These are phyloP conservation scores for Notechis scutatus DNA, from an alignment of 2,113 vertebrate genomes.

Conservation along the genomic window DNA sequence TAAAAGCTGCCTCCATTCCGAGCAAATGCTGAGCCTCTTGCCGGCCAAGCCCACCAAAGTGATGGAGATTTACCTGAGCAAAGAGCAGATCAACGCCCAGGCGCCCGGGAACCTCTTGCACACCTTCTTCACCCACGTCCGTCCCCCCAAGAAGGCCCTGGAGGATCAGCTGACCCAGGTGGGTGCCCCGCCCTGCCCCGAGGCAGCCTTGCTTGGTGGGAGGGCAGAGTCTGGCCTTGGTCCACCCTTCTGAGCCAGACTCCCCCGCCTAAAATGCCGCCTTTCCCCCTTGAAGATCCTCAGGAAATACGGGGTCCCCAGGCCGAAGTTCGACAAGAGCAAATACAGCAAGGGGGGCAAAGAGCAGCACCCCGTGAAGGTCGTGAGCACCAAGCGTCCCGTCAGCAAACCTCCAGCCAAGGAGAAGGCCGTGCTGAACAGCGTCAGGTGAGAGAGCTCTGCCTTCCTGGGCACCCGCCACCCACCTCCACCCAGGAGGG, in stretches of 20 bases:
- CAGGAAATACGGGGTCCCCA: conserved; percentile 87
- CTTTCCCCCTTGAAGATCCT: conserved; percentile 78
- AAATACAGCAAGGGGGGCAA: conserved; percentile 93
- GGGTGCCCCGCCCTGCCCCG: not conserved
- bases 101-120: conserved; percentile 92
- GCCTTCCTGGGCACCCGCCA: not conserved
- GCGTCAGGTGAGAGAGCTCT: conserved; percentile 78
- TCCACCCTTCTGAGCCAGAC: no score
- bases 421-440: conserved; percentile 91
- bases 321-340: conserved; percentile 90
- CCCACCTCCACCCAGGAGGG: not conserved
- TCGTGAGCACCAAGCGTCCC: conserved; percentile 93
- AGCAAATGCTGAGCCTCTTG: conserved; percentile 91
- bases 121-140: conserved; percentile 91
- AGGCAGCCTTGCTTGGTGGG: rapidly evolving
- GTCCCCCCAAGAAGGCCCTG: conserved; percentile 91
- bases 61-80: conserved; percentile 94
- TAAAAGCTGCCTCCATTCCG: conserved; percentile 91
- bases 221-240: not conserved
- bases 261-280: not conserved
- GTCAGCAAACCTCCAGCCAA: conserved; percentile 89
- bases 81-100: conserved; percentile 96
- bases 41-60: conserved; percentile 89
- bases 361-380: conserved; percentile 93
- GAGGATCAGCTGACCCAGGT: conserved; percentile 98